Evolutionary conservation across 2,113 vertebrate species (phyloP).

Genomic region (Ivindomyrus marchei): DNA sequence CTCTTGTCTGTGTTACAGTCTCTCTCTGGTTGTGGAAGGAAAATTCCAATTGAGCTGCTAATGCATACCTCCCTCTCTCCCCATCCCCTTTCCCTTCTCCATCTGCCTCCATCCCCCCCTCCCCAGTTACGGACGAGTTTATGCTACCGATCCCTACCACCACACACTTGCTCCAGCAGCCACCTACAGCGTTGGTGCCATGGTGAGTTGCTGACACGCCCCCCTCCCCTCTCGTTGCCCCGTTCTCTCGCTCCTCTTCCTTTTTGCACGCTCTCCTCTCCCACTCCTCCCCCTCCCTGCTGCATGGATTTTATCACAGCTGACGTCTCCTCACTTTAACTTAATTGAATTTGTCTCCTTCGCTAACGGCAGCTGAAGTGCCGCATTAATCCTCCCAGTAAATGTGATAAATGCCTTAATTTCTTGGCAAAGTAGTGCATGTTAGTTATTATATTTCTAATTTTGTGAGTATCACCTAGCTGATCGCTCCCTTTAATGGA

Average conservation of each 20-base stretch:
- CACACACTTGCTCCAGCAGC: slow-evolving; percentile 98
- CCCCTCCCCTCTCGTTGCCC: background rate
- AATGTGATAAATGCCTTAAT: slow-evolving; percentile 96
- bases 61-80: background rate
- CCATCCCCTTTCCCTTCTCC: background rate
- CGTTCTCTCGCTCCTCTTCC: background rate
- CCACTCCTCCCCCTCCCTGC: background rate
- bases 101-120: slow-evolving; percentile 24
- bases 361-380: slow-evolving; percentile 92
- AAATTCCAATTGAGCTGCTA: background rate
- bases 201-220: slow-evolving; percentile 68
- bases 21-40: background rate
- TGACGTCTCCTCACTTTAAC: slow-evolving; percentile 80
- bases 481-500: slow-evolving; percentile 86
- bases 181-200: slow-evolving; percentile 98
- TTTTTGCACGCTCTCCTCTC: background rate
- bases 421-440: slow-evolving; percentile 88
- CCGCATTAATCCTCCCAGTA: slow-evolving; percentile 91
- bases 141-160: slow-evolving; percentile 98
- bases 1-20: background rate
- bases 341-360: slow-evolving; percentile 96
- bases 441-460: slow-evolving; percentile 97
- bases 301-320: slow-evolving; percentile 62
- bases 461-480: slow-evolving; percentile 92
- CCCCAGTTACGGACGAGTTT: slow-evolving; percentile 97